Conservation (phyloP, 2,888 invertebrate species). For the Macrophya annulata region DNA sequence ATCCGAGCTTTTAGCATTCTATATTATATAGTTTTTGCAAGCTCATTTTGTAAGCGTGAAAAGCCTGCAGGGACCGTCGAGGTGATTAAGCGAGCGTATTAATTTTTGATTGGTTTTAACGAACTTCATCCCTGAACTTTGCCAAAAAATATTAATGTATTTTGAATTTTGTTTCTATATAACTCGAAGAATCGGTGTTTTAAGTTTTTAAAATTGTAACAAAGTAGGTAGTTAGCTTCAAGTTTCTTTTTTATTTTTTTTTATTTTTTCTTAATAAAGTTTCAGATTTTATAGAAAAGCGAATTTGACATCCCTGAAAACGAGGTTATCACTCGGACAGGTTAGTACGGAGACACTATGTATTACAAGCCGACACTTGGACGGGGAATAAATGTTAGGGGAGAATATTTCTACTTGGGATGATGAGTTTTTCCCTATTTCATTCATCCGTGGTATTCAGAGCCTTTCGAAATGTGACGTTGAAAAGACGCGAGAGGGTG, state of each 20-base stretch:
- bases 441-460: not conserved
- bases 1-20: not conserved
- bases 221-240: no score
- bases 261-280: not conserved
- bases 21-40: slow-evolving; percentile 24
- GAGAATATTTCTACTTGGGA: slow-evolving; percentile 26
- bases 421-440: not conserved
- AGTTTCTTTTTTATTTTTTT: no score
- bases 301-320: not conserved
- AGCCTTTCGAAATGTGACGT: slow-evolving; percentile 26
- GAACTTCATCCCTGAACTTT: not conserved
- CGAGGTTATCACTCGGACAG: not conserved
- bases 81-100: slow-evolving; percentile 36
- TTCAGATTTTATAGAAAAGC: not conserved
- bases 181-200: not conserved
- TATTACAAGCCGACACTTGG: not conserved
- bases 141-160: not conserved
- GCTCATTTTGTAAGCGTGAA: slow-evolving; percentile 8
- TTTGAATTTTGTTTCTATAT: not conserved
- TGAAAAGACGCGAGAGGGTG: slow-evolving; percentile 16
- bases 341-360: not conserved
- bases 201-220: not conserved
- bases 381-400: slow-evolving; percentile 12
- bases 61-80: slow-evolving; percentile 18
- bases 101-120: slow-evolving; percentile 36